Evolutionary conservation across 2,797 vertebrate species (phyloP).

Genomic region (Prionace glauca): DNA sequence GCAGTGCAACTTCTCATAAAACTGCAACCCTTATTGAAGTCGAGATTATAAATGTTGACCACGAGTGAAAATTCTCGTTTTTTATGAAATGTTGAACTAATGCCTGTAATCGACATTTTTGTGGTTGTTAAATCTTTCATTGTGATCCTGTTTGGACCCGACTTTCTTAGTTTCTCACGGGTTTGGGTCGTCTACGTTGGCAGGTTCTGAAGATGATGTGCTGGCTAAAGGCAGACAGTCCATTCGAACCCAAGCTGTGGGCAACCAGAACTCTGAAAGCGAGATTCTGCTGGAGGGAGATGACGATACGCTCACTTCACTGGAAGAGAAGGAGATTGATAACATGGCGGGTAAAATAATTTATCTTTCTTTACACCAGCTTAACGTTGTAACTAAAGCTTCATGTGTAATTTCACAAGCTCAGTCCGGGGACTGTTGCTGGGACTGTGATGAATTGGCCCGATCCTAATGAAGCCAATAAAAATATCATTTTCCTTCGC

Average conservation of each 20-base stretch:
- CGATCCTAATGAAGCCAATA: conserved; percentile 41
- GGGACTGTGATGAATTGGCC: conserved; percentile 28
- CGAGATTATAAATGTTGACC: not conserved
- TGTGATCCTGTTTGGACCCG: not conserved
- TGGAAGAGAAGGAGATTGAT: conserved; percentile 95
- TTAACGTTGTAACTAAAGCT: conserved; percentile 34
- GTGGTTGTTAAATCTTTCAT: not conserved
- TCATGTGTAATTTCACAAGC: conserved; percentile 42
- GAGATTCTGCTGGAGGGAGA: conserved; percentile 80
- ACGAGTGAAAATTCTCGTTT: not conserved
- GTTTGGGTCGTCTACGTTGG: conserved; percentile 40
- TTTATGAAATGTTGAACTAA: not conserved
- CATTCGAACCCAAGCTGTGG: conserved; percentile 81
- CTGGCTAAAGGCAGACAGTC: conserved; percentile 87
- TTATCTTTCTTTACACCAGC: conserved; percentile 35
- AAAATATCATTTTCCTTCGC: conserved; percentile 43
- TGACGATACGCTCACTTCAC: conserved; percentile 84
- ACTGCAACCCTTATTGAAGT: not conserved
- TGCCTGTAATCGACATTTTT: not conserved
- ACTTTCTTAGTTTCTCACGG: conserved; percentile 10
- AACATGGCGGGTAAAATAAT: conserved; percentile 77
- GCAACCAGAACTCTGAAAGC: conserved; percentile 85
- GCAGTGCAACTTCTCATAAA: not conserved
- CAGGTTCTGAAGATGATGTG: conserved; percentile 84
- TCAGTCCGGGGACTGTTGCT: not conserved